Conservation (phyloP, 2,113 vertebrate genomes). For the Motacilla tschutschensis region DNA sequence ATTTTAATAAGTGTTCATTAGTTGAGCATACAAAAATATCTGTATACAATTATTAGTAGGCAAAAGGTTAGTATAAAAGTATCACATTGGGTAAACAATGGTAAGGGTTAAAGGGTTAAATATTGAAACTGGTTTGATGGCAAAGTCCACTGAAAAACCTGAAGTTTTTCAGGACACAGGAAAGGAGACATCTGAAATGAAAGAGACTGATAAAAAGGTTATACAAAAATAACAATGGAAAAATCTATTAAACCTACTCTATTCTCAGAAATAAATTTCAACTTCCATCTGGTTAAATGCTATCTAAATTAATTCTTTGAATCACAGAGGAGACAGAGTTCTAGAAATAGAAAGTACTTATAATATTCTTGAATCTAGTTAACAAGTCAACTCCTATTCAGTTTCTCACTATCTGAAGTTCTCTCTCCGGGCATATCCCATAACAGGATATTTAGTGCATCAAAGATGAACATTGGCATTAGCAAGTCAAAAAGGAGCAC, state of each 20-base stretch:
- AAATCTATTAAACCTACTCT: background rate
- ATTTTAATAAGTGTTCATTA: constrained; percentile 49
- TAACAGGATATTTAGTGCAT: background rate
- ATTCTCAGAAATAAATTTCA: background rate
- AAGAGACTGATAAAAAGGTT: background rate
- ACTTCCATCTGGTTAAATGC: constrained; percentile 23
- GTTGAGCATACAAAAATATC: constrained; percentile 6
- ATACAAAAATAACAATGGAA: constrained; percentile 28
- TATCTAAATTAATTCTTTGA: constrained; percentile 28
- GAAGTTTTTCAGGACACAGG: background rate
- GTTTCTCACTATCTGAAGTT: background rate
- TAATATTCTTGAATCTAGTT: background rate
- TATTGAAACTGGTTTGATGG: background rate
- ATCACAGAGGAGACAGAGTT: background rate
- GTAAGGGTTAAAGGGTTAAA: background rate
- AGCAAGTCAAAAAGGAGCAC: background rate
- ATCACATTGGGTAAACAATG: background rate
- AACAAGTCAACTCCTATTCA: background rate
- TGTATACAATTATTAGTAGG: background rate
- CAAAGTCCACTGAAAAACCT: background rate
- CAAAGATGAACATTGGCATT: background rate
- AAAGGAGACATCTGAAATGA: background rate
- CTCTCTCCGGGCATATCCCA: background rate
- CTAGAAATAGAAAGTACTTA: constrained; percentile 6
- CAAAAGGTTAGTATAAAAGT: constrained; percentile 33